These are phyloP conservation scores for Mastomys coucha DNA, from an alignment of 2,113 vertebrate species.

Conservation along the genomic window DNA sequence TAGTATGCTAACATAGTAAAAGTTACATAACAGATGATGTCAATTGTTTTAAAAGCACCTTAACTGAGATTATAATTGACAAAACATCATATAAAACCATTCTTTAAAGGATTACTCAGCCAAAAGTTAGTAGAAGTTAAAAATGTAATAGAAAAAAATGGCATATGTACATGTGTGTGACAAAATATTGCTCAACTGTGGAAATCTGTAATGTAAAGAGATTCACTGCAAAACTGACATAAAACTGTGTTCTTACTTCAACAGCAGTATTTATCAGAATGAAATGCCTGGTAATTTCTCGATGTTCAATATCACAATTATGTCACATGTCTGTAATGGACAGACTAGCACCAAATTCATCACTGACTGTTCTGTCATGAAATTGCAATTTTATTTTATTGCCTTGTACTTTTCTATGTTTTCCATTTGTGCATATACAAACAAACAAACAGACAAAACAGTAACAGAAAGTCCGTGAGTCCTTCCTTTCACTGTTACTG, in stretches of 20 bases:
- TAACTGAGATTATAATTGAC: neutral
- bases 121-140: conserved; percentile 3
- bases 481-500: neutral
- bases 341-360: neutral
- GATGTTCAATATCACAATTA: neutral
- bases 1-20: neutral
- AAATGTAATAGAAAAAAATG: neutral
- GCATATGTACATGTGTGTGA: neutral
- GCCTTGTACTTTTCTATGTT: neutral
- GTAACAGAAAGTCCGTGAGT: neutral
- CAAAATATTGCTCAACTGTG: conserved; percentile 24
- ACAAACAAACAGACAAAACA: neutral
- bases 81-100: neutral
- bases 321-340: neutral
- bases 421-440: neutral
- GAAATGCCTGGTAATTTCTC: neutral
- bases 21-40: neutral
- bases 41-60: conserved; percentile 8
- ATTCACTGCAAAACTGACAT: conserved; percentile 7
- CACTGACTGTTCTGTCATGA: neutral
- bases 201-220: neutral
- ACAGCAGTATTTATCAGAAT: conserved; percentile 17
- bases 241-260: neutral
- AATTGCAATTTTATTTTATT: conserved; percentile 31
- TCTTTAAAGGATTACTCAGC: neutral